phyloP scores from a whole-genome alignment of 35 echinoderm and acorn worm species.

The Eucidaris tribuloides region DNA sequence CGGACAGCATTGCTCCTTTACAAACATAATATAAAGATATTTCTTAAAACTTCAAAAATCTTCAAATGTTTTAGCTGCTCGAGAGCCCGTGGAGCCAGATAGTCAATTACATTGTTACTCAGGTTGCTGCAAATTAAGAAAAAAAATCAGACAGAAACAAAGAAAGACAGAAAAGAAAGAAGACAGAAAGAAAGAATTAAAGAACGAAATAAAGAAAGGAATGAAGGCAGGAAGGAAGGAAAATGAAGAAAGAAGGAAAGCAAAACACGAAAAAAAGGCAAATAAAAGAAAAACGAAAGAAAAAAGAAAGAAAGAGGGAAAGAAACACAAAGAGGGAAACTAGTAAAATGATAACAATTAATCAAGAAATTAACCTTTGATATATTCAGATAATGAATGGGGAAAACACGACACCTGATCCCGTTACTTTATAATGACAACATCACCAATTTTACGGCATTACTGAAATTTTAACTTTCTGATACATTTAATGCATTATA shows the following conservation, averaged over 20 bases:
- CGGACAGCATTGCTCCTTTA: no score
- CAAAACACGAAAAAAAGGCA: neutral
- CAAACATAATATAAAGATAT: no score
- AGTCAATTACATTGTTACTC: constrained; percentile 77
- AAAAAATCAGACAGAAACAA: constrained; percentile 3
- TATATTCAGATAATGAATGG: no score
- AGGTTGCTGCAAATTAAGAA: constrained; percentile 64
- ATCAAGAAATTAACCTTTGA: no score
- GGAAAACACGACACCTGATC: no score
- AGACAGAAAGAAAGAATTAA: neutral
- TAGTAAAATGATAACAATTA: no score
- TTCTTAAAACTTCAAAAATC: constrained; percentile 72
- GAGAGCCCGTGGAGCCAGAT: constrained; percentile 63
- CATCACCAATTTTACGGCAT: no score
- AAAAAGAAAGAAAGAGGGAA: neutral
- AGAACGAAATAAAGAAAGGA: neutral
- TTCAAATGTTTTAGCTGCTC: constrained; percentile 50
- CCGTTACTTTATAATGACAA: no score
- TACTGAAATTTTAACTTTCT: no score
- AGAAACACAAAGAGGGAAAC: no score
- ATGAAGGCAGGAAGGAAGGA: neutral
- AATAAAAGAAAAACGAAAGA: neutral
- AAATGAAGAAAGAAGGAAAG: neutral
- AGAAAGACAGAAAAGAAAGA: neutral
- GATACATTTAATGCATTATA: no score